A percentile compares a stretch with the other conserved stretches of the same genome.
Conservation (phyloP, 2,888 invertebrate genomes). For the Scaptodrosophila latifasciaeformis region DNA sequence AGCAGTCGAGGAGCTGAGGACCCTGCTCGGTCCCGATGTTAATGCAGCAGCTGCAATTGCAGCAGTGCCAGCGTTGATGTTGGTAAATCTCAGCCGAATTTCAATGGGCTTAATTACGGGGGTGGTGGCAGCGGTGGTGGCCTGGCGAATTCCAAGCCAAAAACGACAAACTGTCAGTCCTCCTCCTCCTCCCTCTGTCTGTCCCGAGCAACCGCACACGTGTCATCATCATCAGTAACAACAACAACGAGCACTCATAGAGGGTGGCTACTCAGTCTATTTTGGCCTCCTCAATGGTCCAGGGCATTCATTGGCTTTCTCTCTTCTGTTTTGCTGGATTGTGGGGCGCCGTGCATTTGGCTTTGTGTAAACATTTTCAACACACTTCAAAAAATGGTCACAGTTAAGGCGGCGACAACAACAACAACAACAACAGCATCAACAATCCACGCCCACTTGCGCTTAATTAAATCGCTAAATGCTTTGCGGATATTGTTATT, state of each 20-base stretch:
- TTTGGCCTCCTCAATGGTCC: too few relatives aligned
- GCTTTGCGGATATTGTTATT: constrained; percentile 41
- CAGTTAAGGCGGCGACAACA: constrained; percentile 14
- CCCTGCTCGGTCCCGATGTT: constrained; percentile 1
- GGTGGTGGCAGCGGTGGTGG: constrained; percentile 22
- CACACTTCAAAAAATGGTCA: constrained; percentile 39
- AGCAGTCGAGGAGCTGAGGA: not conserved
- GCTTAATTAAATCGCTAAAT: constrained; percentile 64
- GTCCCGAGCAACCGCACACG: not conserved
- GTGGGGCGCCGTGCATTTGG: not conserved
- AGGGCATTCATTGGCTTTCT: too few relatives aligned
- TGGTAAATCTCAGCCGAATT: constrained; percentile 56
- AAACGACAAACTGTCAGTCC: constrained; percentile 1
- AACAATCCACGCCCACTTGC: constrained; percentile 44
- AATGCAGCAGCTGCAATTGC: constrained; percentile 12
- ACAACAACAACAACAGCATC: constrained; percentile 9
- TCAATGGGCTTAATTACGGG: constrained; percentile 51
- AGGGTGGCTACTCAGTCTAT: too few relatives aligned
- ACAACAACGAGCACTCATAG: not conserved
- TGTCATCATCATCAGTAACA: constrained; percentile 46
- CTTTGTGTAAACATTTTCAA: constrained; percentile 47
- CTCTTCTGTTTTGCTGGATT: too few relatives aligned
- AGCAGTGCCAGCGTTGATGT: constrained; percentile 7
- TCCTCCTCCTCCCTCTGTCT: not conserved
- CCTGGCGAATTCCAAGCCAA: not conserved